Percentiles rank a stretch among this genome's conserved stretches.
phyloP scores from a whole-genome alignment of 2,797 vertebrate species.

The Nasua narica region DNA sequence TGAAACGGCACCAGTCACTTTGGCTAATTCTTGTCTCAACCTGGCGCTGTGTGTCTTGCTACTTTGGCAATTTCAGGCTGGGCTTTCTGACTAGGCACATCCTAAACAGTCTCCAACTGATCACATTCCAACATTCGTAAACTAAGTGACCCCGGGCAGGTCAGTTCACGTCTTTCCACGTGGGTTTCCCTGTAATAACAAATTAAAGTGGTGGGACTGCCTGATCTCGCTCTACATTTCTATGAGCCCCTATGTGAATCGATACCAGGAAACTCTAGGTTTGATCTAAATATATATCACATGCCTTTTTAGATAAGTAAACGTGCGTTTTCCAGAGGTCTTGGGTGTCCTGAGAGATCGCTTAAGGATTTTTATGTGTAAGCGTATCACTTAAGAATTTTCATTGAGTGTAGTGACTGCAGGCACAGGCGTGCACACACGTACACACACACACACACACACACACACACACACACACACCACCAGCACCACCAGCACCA shows the following conservation, averaged over 20 bases:
- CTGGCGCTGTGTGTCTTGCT: background rate
- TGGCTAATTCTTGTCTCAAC: background rate
- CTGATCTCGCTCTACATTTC: background rate
- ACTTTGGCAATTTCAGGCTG: background rate
- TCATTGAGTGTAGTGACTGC: background rate
- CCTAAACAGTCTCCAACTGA: background rate
- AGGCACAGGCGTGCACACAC: background rate
- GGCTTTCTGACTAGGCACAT: background rate
- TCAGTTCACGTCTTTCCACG: background rate
- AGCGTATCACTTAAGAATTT: background rate
- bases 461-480: too few relatives aligned
- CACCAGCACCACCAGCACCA: too few relatives aligned
- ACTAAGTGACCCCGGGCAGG: background rate
- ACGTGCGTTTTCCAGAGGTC: background rate
- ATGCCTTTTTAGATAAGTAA: background rate
- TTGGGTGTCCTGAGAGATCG: background rate
- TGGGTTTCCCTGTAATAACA: background rate
- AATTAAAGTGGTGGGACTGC: background rate
- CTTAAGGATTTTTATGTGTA: background rate
- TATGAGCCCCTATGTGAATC: background rate
- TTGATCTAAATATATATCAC: background rate
- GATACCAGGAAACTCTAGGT: background rate
- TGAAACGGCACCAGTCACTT: background rate
- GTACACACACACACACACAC: too few relatives aligned
- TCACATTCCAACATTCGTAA: background rate